These are phyloP conservation scores for Centropus unirufus DNA, from an alignment of 2,113 vertebrate genomes.

Conservation along the genomic window DNA sequence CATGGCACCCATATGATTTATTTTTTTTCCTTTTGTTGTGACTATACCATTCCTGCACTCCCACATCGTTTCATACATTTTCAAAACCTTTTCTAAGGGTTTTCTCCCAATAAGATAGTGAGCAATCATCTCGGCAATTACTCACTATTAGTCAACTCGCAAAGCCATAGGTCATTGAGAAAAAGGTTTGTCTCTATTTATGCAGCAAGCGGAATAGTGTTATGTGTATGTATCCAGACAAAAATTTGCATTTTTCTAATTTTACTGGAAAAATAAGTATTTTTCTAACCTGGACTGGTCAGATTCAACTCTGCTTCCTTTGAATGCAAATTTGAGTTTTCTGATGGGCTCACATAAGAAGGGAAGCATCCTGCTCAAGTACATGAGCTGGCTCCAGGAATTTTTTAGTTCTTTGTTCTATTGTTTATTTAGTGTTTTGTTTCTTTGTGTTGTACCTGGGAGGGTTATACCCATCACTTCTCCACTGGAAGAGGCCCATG, in stretches of 20 bases:
- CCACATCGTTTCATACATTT: background rate
- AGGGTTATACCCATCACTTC: background rate
- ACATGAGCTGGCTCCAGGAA: background rate
- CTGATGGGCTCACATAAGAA: background rate
- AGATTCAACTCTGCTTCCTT: background rate
- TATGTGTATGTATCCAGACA: too few species aligned
- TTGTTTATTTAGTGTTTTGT: too few species aligned
- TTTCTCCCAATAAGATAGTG: background rate
- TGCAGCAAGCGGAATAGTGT: background rate
- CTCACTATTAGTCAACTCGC: background rate
- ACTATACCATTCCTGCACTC: background rate
- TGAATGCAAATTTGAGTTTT: background rate
- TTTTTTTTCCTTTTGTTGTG: background rate
- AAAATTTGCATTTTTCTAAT: background rate
- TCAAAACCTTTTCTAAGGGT: background rate
- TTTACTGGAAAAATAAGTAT: background rate
- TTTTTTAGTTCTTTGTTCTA: too few species aligned
- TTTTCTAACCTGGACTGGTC: background rate
- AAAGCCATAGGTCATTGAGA: background rate
- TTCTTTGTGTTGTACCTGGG: background rate
- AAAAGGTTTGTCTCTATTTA: background rate
- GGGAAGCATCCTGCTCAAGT: background rate
- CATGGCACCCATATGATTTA: fast-evolving
- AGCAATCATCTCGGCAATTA: background rate
- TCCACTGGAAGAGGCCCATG: background rate